Percentiles rank a stretch among this genome's conserved stretches.
Evolutionary conservation across 1,140 invertebrate species (phyloP).

Genomic region (Drosophila nikananu): DNA sequence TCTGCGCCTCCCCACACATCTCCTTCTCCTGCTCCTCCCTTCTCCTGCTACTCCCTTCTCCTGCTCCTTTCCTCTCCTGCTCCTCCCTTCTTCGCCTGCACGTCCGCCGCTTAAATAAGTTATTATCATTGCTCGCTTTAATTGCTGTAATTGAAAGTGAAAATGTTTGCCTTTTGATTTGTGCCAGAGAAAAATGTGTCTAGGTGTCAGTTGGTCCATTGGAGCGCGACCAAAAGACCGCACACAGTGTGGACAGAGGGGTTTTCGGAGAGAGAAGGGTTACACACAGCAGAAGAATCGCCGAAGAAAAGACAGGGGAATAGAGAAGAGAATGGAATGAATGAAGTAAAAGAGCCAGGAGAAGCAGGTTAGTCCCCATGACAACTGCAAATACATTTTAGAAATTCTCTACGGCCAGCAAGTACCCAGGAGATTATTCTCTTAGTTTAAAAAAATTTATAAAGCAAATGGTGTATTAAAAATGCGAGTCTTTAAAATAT

Average conservation of each 20-base stretch:
- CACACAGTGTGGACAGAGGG: slow-evolving; percentile 4
- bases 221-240: slow-evolving; percentile 34
- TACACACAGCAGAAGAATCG: background rate
- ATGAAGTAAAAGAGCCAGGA: background rate
- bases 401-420: too few species aligned
- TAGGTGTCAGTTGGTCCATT: slow-evolving; percentile 71
- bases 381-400: background rate
- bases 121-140: slow-evolving; percentile 83
- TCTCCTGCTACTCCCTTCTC: background rate
- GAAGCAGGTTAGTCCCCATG: background rate
- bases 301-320: background rate
- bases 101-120: slow-evolving; percentile 75
- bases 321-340: too few species aligned
- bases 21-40: background rate
- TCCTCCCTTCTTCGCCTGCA: slow-evolving; percentile 28
- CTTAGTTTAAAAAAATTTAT: background rate
- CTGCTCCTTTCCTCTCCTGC: too few species aligned
- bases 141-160: slow-evolving; percentile 84
- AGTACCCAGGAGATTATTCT: background rate
- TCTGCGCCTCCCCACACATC: too few species aligned
- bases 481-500: too few species aligned
- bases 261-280: background rate
- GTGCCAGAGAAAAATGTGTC: slow-evolving; percentile 80
- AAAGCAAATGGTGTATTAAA: too few species aligned
- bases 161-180: slow-evolving; percentile 83